phyloP scores from a whole-genome alignment of 2,888 invertebrate species.

The Artemia sinica region DNA sequence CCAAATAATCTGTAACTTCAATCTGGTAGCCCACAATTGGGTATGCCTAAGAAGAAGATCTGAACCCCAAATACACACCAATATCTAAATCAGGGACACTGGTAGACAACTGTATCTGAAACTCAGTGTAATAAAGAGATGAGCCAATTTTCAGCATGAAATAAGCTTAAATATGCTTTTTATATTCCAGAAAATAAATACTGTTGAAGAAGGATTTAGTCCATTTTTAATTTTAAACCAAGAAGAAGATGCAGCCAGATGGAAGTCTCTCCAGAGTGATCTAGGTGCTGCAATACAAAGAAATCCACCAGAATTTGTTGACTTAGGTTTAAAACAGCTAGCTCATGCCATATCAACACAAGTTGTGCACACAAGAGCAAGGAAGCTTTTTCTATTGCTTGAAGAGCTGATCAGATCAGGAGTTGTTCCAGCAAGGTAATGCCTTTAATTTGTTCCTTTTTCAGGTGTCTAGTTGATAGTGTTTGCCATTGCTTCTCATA shows the following conservation, averaged over 20 bases:
- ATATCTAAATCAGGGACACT: too few relatives aligned
- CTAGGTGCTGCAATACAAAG: constrained; percentile 48
- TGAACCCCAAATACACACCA: too few relatives aligned
- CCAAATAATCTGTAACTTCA: too few relatives aligned
- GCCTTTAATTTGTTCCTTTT: neutral
- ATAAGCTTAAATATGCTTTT: neutral
- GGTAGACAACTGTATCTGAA: too few relatives aligned
- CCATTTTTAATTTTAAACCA: constrained; percentile 63
- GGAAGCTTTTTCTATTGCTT: constrained; percentile 53
- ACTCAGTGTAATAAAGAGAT: too few relatives aligned
- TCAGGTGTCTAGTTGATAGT: neutral
- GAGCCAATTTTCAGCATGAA: too few relatives aligned
- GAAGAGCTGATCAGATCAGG: constrained; percentile 55
- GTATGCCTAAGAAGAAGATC: too few relatives aligned
- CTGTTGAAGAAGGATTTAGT: constrained; percentile 73
- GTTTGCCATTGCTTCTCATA: neutral
- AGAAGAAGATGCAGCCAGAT: constrained; percentile 49
- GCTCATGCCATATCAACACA: constrained; percentile 51
- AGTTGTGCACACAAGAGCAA: constrained; percentile 54
- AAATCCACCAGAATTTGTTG: constrained; percentile 51
- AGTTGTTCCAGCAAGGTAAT: constrained; percentile 53
- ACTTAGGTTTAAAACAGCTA: constrained; percentile 54
- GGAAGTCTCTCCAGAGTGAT: constrained; percentile 48
- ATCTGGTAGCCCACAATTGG: too few relatives aligned
- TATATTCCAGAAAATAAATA: constrained; percentile 50